Base-by-base conservation (phyloP, 2,888 invertebrate species). In the Leptinotarsa rubiginosa region DNA sequence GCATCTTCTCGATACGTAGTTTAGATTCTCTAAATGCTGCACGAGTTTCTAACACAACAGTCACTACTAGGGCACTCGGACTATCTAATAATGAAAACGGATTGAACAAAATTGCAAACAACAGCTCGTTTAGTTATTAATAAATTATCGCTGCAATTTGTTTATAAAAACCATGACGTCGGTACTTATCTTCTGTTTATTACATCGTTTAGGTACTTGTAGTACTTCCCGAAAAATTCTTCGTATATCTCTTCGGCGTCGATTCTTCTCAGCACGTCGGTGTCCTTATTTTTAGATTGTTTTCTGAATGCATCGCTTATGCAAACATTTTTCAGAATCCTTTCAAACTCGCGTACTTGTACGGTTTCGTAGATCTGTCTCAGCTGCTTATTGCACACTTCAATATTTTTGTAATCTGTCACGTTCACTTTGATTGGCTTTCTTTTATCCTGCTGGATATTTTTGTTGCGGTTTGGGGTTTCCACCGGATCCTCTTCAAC, bases 311-410 rank as follows among this genome's bases (percentile, higher is more conserved):
- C 87, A 54, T 89, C 89, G 86, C 89, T 89, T 69, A 87, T 83
- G 77, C 72, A 72, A 25, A 79, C 47, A 41, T 72, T 74, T 49
- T 83, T 88, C 86, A 91, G 91, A 90, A 91, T 90, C 91, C 91
- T 90, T 88, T 90, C 89, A 89, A 91, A 91, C 88, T 91, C 84
- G 50, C 88, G 87, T 86, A 90, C 89, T 90, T 90, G 88, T 81
- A 89, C 87, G 90, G 91, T 90, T 90, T 91, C 91, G 80, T 89
- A 89, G 87, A 91, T 74, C 47, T 90, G 89, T 85, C 88, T 86
- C 86, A 91, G 78, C 75, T 82, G 81, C 65, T 80, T 80, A 74
- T 79, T 83, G 47, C 78, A 79, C 72, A 82, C 83, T 70, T 82
- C 82, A 50, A 77, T 67, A 74, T 82, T 84, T 64, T 78, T 79